A percentile compares a stretch with the other conserved stretches of the same genome.
phyloP scores from a whole-genome alignment of 1,140 invertebrate genomes.

The Formica exsecta region DNA sequence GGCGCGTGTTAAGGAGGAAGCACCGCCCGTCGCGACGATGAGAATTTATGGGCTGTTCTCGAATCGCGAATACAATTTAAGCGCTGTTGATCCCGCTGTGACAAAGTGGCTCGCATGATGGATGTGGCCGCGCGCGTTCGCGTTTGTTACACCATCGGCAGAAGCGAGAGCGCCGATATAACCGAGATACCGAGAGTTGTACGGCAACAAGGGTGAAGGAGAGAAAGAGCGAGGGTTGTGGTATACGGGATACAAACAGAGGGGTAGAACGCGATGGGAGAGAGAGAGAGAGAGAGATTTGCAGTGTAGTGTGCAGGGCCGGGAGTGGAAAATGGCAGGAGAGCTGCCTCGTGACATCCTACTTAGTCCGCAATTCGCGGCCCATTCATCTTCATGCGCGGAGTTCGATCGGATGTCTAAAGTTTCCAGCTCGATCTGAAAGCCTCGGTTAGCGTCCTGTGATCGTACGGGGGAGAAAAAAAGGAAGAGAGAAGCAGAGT shows the following conservation, averaged over 20 bases:
- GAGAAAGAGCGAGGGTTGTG: background rate
- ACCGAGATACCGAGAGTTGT: conserved; percentile 30
- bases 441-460: conserved; percentile 48
- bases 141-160: conserved; percentile 70
- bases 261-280: background rate
- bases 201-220: background rate
- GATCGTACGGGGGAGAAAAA: conserved; percentile 1
- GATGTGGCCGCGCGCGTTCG: conserved; percentile 71
- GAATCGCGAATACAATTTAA: conserved; percentile 81
- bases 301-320: conserved; percentile 20
- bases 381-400: conserved; percentile 72
- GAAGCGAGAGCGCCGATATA: conserved; percentile 39
- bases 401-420: conserved; percentile 66
- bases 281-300: conserved; percentile 40
- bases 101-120: conserved; percentile 80
- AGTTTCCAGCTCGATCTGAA: conserved; percentile 62
- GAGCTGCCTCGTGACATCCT: conserved; percentile 72
- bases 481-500: conserved; percentile 37
- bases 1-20: conserved; percentile 71
- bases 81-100: conserved; percentile 78
- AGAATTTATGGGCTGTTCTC: conserved; percentile 78
- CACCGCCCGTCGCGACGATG: conserved; percentile 71
- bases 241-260: conserved; percentile 29
- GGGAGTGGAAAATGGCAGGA: conserved; percentile 64
- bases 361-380: conserved; percentile 75